A percentile compares a stretch with the other conserved stretches of the same genome.
These are phyloP conservation scores for Daubentonia madagascariensis DNA, from an alignment of 2,113 vertebrate species.

Conservation along the genomic window DNA sequence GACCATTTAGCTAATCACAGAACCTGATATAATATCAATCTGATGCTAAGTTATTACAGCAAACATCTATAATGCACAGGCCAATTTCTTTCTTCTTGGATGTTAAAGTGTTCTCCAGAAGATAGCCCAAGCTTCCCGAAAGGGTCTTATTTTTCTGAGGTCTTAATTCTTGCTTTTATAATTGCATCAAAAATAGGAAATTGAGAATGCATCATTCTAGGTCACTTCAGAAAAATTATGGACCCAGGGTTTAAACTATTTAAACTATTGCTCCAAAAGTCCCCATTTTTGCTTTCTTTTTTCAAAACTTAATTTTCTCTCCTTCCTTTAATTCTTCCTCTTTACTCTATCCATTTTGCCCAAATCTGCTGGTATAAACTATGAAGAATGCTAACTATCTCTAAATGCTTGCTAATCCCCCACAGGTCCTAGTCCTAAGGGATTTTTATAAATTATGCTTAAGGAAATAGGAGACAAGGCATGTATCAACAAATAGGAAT, in stretches of 20 bases:
- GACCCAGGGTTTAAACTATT: neutral
- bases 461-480: neutral
- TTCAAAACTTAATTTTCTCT: neutral
- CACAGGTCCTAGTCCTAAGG: neutral
- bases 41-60: neutral
- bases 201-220: neutral
- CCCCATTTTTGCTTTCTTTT: neutral
- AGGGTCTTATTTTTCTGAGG: neutral
- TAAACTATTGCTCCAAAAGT: neutral
- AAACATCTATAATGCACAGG: neutral
- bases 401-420: neutral
- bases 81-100: neutral
- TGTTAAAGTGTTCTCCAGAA: neutral
- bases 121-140: neutral
- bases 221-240: neutral
- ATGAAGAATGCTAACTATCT: neutral
- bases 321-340: neutral
- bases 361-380: neutral
- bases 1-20: neutral
- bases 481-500: neutral
- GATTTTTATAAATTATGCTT: neutral
- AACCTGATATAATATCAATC: neutral
- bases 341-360: neutral
- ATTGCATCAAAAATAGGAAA: neutral
- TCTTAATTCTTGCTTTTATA: neutral